Conservation (phyloP, 2,888 invertebrate genomes). For the Rapana venosa region DNA sequence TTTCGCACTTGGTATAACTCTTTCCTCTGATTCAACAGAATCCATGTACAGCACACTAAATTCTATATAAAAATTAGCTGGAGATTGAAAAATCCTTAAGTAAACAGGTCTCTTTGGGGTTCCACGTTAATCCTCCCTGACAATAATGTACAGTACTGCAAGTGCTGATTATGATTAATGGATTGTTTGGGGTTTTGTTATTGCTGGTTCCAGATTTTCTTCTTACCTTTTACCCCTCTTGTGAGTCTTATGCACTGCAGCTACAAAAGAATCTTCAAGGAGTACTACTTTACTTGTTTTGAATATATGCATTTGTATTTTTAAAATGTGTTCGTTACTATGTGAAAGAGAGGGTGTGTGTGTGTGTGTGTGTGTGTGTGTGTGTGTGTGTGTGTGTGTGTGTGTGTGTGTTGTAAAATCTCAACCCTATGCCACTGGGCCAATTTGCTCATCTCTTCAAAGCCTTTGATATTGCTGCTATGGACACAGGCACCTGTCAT, state of each 20-base stretch:
- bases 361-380: background rate
- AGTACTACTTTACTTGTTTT: background rate
- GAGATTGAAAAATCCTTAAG: too few relatives aligned
- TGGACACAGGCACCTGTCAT: background rate
- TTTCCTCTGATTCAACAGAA: too few relatives aligned
- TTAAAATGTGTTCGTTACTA: background rate
- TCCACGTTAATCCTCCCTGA: too few relatives aligned
- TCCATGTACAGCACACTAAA: too few relatives aligned
- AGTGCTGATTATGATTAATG: background rate
- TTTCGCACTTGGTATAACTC: too few relatives aligned
- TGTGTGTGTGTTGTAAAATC: background rate
- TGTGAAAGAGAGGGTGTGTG: background rate
- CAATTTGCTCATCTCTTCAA: background rate
- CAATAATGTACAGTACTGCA: background rate
- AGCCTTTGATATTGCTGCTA: background rate
- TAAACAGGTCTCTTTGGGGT: too few relatives aligned
- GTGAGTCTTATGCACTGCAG: background rate
- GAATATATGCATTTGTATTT: background rate
- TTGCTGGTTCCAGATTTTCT: background rate
- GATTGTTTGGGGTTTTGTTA: background rate
- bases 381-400: constrained; percentile 1
- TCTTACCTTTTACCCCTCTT: background rate
- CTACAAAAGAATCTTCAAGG: background rate
- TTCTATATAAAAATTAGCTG: too few relatives aligned
- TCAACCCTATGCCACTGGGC: background rate